Evolutionary conservation across 2,113 vertebrate species (phyloP), one percentile per base, ranked within the genome.

Genomic region (Dascyllus trimaculatus): DNA sequence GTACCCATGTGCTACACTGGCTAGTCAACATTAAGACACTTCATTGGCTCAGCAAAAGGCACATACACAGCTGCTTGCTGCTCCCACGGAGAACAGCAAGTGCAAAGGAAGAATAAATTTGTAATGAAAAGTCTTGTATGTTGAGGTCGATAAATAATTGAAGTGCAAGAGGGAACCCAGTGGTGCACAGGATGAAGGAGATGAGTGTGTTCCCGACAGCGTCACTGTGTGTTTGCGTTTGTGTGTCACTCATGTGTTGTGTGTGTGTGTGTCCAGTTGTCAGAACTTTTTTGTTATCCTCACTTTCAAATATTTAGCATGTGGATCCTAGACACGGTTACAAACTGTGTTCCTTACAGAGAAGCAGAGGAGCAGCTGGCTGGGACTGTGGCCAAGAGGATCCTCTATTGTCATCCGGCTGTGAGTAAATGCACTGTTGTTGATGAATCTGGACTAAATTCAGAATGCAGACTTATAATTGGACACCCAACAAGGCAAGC

Each of bases 271-370:
- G 51, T 48, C 43, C n/a, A 76, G 75, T n/a, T 51, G 48, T 21
- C 48, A 51, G 18, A 49, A 17, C 17, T 26, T 67, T 69, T 79
- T 87, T 51, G 63, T 49, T 49, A 59, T 89, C 62, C 40, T 68
- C 19, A 17, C 69, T 52, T 54, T 88, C 60, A 91, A 90, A 92
- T 89, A 92, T 92, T 92, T 86, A 89, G 67, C 59, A 63, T 82
- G 81, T 76, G 70, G 61, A 75, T 63, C 26, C 68, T 60, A 51
- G 75, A 78, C 63, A 52, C 8, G 24, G 45, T n/a, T 48, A 24
- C n/a, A 71, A 69, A 35, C 45, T 35, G 26, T 71, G 53, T 53
- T 59, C 38, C 43, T 61, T 15, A 19, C 11, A 1, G 35, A 57
- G 40, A 11, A 66, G 53, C 11, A 1, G 26, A 51, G 29, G 15